A percentile compares a stretch with the other conserved stretches of the same genome.
Evolutionary conservation across 2,888 invertebrate species (phyloP).

Genomic region (Petrolisthes cinctipes): DNA sequence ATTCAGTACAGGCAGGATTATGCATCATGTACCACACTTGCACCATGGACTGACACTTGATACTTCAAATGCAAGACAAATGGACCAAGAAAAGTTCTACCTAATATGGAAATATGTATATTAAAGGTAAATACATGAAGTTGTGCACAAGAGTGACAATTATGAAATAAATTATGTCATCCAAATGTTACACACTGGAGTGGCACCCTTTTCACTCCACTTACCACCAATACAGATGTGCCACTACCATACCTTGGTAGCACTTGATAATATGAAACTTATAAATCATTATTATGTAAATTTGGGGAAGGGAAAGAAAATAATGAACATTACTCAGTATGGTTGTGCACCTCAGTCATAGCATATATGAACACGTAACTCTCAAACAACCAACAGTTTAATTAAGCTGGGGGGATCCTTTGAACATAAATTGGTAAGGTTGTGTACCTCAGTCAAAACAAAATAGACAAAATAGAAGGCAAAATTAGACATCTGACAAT

Average conservation of each 20-base stretch:
- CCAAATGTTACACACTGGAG: slow-evolving; percentile 17
- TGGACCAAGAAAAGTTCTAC: slow-evolving; percentile 40
- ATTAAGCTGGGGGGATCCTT: too few species aligned
- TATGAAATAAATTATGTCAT: slow-evolving; percentile 40
- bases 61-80: slow-evolving; percentile 38
- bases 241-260: not conserved
- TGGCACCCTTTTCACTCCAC: not conserved
- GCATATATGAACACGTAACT: too few species aligned
- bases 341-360: too few species aligned
- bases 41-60: slow-evolving; percentile 39
- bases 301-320: too few species aligned
- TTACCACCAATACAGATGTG: not conserved
- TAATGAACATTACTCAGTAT: too few species aligned
- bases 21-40: slow-evolving; percentile 45
- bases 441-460: too few species aligned
- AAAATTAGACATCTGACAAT: not conserved
- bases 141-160: slow-evolving; percentile 49
- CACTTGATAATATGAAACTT: too few species aligned
- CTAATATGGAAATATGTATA: slow-evolving; percentile 38
- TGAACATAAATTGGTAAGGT: too few species aligned
- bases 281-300: too few species aligned
- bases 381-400: too few species aligned
- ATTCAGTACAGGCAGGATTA: slow-evolving; percentile 58
- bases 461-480: not conserved
- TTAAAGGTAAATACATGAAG: slow-evolving; percentile 31